These are phyloP conservation scores for Lasioglossum villosulum DNA, from an alignment of 2,888 invertebrate species.

Conservation along the genomic window DNA sequence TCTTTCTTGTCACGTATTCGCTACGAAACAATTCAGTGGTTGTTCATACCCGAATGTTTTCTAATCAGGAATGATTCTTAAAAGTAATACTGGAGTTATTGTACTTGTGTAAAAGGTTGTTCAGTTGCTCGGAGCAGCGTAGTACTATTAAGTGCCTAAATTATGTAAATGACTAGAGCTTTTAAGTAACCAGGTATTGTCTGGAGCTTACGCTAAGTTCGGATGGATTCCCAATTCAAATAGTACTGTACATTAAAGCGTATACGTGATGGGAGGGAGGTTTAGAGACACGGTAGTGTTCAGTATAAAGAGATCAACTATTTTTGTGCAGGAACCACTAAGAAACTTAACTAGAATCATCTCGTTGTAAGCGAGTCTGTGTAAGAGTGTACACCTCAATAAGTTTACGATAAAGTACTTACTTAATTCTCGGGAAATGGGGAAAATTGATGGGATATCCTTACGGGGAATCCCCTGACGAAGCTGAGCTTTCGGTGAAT, in stretches of 20 bases:
- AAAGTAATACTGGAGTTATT: background rate
- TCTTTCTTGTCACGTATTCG: conserved; percentile 11
- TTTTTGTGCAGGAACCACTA: conserved; percentile 49
- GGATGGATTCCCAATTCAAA: background rate
- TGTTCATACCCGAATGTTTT: background rate
- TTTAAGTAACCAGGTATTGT: background rate
- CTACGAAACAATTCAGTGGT: background rate
- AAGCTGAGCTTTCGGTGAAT: conserved; percentile 30
- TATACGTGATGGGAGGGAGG: background rate
- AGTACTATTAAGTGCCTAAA: background rate
- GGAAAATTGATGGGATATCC: background rate
- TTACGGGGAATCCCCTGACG: background rate
- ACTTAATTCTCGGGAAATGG: conserved; percentile 19
- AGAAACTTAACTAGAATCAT: conserved; percentile 19
- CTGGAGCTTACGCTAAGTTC: background rate
- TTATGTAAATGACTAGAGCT: background rate
- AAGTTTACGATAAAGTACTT: conserved; percentile 48
- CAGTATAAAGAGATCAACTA: conserved; percentile 45
- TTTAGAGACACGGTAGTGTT: conserved; percentile 9
- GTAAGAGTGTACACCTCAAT: conserved; percentile 21
- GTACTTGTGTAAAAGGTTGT: background rate
- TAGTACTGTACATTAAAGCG: background rate
- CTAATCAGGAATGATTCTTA: background rate
- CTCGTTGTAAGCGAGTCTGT: conserved; percentile 1
- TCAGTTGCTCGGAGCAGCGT: background rate